phyloP scores from a whole-genome alignment of 2,888 invertebrate species.

The Reticulitermes lucifugus region DNA sequence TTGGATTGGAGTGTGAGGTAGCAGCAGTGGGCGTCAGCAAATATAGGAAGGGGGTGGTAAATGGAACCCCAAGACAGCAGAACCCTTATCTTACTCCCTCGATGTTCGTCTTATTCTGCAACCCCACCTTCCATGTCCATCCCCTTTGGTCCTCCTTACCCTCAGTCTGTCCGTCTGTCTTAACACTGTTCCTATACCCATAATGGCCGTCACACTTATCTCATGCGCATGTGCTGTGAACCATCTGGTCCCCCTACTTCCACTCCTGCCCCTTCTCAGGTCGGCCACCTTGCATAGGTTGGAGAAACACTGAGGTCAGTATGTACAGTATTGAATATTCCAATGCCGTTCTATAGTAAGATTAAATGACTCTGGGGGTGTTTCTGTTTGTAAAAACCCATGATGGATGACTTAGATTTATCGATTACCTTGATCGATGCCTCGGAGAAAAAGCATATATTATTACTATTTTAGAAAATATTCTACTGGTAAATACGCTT shows the following conservation, averaged over 20 bases:
- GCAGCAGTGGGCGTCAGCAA: slow-evolving; percentile 40
- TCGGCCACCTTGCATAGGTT: neutral
- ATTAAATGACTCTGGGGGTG: neutral
- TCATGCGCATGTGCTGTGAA: slow-evolving; percentile 33
- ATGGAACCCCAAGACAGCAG: slow-evolving; percentile 29
- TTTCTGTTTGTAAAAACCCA: neutral
- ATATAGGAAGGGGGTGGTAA: slow-evolving; percentile 34
- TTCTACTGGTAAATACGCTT: neutral
- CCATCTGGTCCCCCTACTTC: slow-evolving; percentile 32
- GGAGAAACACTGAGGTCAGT: slow-evolving; percentile 16
- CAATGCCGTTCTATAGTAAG: neutral
- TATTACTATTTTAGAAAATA: neutral
- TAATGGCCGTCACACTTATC: slow-evolving; percentile 36
- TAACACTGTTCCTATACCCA: slow-evolving; percentile 17
- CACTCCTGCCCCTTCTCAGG: neutral
- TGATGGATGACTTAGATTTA: neutral
- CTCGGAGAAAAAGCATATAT: neutral
- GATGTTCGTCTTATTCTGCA: slow-evolving; percentile 22
- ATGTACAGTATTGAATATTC: slow-evolving; percentile 29
- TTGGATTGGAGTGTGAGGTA: slow-evolving; percentile 20
- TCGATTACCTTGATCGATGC: slow-evolving; percentile 5
- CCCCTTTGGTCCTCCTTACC: slow-evolving; percentile 28
- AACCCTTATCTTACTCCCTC: slow-evolving; percentile 30
- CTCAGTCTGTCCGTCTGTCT: slow-evolving; percentile 7
- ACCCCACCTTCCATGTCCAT: slow-evolving; percentile 30